Conservation (phyloP, 2,888 invertebrate species). For the Ochropacha duplaris region DNA sequence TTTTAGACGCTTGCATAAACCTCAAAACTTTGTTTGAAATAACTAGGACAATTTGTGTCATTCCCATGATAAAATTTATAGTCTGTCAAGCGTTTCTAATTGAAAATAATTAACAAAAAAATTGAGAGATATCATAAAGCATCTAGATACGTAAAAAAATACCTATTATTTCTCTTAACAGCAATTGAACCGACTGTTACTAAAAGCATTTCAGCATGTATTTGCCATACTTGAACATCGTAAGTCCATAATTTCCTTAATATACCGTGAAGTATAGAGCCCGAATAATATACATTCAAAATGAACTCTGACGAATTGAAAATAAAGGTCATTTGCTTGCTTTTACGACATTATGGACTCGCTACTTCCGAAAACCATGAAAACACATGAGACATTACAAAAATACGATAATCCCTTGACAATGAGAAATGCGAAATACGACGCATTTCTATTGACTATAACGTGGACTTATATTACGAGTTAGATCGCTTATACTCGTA, state of each 20-base stretch:
- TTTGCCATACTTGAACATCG: neutral
- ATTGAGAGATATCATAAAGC: too few relatives aligned
- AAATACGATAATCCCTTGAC: conserved; percentile 21
- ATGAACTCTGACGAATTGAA: conserved; percentile 8
- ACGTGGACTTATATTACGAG: conserved; percentile 12
- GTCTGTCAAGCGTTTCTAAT: too few relatives aligned
- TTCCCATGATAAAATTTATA: too few relatives aligned
- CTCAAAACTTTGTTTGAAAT: too few relatives aligned
- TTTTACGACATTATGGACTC: conserved; percentile 13
- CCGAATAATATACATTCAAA: conserved; percentile 15
- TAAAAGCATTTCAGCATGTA: neutral
- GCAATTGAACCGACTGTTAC: conserved; percentile 7
- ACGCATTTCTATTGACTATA: conserved; percentile 17
- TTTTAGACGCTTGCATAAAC: too few relatives aligned
- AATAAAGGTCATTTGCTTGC: conserved; percentile 25
- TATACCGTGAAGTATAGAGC: conserved; percentile 18
- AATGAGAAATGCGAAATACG: conserved; percentile 24
- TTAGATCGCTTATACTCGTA: neutral
- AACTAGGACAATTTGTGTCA: too few relatives aligned
- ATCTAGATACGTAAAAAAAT: conserved; percentile 10
- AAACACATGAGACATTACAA: conserved; percentile 23
- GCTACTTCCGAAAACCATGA: conserved; percentile 22
- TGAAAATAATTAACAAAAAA: too few relatives aligned
- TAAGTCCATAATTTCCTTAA: conserved; percentile 21
- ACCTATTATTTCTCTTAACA: too few relatives aligned